Percentiles rank a stretch among this genome's conserved stretches.
phyloP scores from a whole-genome alignment of 1,140 invertebrate genomes.

The Dermatophagoides farinae region DNA sequence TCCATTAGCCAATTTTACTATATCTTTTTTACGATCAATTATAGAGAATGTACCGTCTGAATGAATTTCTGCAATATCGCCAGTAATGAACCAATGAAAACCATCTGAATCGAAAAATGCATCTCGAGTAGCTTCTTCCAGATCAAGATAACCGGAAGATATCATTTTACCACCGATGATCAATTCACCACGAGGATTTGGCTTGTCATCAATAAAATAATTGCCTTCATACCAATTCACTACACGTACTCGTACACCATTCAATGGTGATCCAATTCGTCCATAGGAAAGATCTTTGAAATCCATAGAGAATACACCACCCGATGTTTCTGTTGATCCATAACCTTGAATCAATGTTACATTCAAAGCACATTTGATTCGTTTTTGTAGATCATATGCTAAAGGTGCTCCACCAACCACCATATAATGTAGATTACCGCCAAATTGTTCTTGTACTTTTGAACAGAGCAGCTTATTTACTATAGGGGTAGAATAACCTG shows the following conservation, averaged over 20 bases:
- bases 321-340: slow-evolving; percentile 16
- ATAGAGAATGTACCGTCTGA: slow-evolving; percentile 82
- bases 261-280: slow-evolving; percentile 67
- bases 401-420: slow-evolving; percentile 89
- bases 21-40: slow-evolving; percentile 96
- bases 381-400: slow-evolving; percentile 77
- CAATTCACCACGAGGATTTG: slow-evolving; percentile 77
- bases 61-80: slow-evolving; percentile 85
- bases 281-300: slow-evolving; percentile 49
- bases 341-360: slow-evolving; percentile 66
- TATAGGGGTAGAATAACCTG: slow-evolving; percentile 20
- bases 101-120: slow-evolving; percentile 65
- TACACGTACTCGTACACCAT: slow-evolving; percentile 51
- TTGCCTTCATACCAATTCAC: slow-evolving; percentile 23
- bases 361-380: slow-evolving; percentile 80
- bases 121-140: slow-evolving; percentile 65
- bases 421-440: slow-evolving; percentile 64
- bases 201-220: slow-evolving; percentile 70
- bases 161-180: slow-evolving; percentile 78
- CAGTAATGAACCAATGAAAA: slow-evolving; percentile 74
- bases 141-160: slow-evolving; percentile 80
- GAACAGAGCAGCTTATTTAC: slow-evolving; percentile 38
- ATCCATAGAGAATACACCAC: slow-evolving; percentile 24
- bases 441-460: slow-evolving; percentile 54
- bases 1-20: slow-evolving; percentile 88